Conservation (phyloP, 2,888 invertebrate genomes). For the Acanthosepion lycidas region DNA sequence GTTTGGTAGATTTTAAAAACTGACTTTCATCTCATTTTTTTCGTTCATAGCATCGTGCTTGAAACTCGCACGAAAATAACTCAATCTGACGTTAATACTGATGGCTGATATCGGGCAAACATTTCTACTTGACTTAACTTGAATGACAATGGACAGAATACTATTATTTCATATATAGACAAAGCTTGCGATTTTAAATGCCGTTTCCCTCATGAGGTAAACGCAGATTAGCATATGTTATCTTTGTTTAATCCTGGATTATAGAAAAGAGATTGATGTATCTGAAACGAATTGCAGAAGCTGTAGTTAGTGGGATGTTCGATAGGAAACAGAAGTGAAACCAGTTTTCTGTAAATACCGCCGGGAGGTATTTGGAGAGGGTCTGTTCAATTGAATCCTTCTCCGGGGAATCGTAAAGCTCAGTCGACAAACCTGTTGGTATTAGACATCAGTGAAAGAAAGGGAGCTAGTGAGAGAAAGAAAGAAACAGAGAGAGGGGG, state of each 20-base stretch:
- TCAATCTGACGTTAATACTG: too few species aligned
- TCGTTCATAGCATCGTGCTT: too few species aligned
- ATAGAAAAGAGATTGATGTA: neutral
- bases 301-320: neutral
- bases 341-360: neutral
- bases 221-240: neutral
- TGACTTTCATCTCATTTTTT: too few species aligned
- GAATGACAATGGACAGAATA: too few species aligned
- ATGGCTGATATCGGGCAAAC: too few species aligned
- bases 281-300: neutral
- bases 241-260: neutral
- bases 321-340: neutral
- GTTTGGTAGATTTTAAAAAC: too few species aligned
- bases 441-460: neutral
- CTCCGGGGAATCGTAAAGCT: neutral
- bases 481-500: too few species aligned
- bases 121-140: too few species aligned
- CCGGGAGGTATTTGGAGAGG: neutral
- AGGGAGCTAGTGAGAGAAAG: too few species aligned
- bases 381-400: neutral
- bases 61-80: too few species aligned
- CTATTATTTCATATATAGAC: neutral
- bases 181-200: neutral
- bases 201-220: neutral
- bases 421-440: neutral